Conservation (phyloP, 1,140 invertebrate genomes). For the Rhynchophorus ferrugineus region DNA sequence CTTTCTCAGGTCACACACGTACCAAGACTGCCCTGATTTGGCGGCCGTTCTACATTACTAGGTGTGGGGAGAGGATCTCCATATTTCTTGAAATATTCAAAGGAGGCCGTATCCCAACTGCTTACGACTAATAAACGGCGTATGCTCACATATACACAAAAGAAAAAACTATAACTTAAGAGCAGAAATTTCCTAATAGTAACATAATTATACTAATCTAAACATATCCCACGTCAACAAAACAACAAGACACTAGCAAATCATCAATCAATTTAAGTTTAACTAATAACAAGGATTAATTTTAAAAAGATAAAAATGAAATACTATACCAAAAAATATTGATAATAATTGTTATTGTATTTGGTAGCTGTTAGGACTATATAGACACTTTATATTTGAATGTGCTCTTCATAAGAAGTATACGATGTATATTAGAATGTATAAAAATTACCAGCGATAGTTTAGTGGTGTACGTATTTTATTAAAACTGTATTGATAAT, state of each 20-base stretch:
- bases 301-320: background rate
- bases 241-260: background rate
- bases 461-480: constrained; percentile 12
- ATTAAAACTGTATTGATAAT: constrained; percentile 5
- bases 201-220: background rate
- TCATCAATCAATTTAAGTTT: background rate
- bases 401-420: constrained; percentile 19
- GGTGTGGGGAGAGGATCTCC: too few species aligned
- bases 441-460: constrained; percentile 15
- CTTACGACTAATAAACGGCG: too few species aligned
- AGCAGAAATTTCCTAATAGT: background rate
- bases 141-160: background rate
- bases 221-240: background rate
- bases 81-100: too few species aligned
- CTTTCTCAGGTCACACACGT: too few species aligned
- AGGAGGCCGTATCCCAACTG: too few species aligned
- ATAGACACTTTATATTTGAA: constrained; percentile 17
- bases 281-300: background rate
- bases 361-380: background rate
- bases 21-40: too few species aligned
- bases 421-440: constrained; percentile 19
- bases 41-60: too few species aligned
- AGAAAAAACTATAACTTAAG: background rate
- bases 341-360: background rate
- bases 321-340: background rate